Conservation (phyloP, 1,140 invertebrate species). For the Bombus waltoni region DNA sequence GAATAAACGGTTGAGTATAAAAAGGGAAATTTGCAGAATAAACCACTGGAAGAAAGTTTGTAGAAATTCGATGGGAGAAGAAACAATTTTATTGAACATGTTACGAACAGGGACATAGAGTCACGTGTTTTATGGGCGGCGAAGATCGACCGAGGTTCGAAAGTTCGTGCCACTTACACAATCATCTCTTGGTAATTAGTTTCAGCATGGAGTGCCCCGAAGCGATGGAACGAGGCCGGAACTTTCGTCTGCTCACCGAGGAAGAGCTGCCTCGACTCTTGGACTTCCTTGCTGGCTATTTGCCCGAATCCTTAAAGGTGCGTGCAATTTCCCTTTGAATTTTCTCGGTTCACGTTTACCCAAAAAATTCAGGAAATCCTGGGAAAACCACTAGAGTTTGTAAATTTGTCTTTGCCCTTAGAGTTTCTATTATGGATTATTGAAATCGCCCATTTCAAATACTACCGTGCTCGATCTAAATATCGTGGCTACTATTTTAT, state of each 20-base stretch:
- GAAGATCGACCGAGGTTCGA: neutral
- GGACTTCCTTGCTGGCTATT: slow-evolving; percentile 88
- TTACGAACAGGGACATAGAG: neutral
- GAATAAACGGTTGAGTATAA: too few species aligned
- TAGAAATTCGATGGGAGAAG: too few species aligned
- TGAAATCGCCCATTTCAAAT: neutral
- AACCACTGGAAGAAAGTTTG: too few species aligned
- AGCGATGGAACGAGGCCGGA: slow-evolving; percentile 85
- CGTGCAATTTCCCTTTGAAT: slow-evolving; percentile 6
- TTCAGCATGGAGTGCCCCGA: slow-evolving; percentile 79
- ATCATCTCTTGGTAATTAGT: slow-evolving; percentile 66
- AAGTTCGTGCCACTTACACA: slow-evolving; percentile 33
- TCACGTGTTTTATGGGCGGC: slow-evolving; percentile 9
- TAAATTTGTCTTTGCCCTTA: neutral
- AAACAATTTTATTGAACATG: neutral
- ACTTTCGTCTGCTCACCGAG: slow-evolving; percentile 92
- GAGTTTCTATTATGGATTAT: neutral
- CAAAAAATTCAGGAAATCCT: neutral
- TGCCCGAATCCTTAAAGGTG: slow-evolving; percentile 92
- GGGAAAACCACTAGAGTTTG: neutral
- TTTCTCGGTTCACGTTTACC: neutral
- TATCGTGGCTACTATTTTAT: neutral
- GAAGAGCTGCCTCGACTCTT: slow-evolving; percentile 90
- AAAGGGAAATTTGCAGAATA: too few species aligned
- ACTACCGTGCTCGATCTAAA: too few species aligned